Evolutionary conservation across 2,113 vertebrate genomes (phyloP).

Genomic region (Archocentrus centrarchus): DNA sequence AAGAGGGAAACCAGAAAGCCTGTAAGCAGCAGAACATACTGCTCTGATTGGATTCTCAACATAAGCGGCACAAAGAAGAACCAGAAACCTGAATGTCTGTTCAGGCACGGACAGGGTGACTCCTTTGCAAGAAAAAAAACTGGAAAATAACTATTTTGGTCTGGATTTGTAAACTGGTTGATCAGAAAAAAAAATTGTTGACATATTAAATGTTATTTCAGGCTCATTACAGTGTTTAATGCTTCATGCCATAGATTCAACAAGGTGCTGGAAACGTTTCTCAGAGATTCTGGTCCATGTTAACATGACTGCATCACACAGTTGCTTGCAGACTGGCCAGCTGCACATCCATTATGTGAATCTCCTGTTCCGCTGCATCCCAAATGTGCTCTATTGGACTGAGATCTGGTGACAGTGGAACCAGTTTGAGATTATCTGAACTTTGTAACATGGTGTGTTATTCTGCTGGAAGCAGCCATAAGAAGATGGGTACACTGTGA

Average conservation of each 20-base stretch:
- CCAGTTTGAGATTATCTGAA: too few relatives aligned
- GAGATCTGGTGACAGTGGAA: too few relatives aligned
- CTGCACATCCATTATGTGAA: too few relatives aligned
- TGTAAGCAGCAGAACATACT: conserved; percentile 13
- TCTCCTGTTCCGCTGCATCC: too few relatives aligned
- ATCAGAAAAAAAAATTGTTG: background rate
- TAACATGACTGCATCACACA: background rate
- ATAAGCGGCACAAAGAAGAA: background rate
- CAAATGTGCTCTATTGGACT: too few relatives aligned
- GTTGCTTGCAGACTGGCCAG: too few relatives aligned
- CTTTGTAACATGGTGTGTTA: too few relatives aligned
- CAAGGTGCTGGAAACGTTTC: background rate
- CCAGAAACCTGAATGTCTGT: background rate
- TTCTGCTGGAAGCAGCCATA: too few relatives aligned
- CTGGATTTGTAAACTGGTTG: background rate
- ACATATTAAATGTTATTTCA: background rate
- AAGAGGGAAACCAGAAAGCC: conserved; percentile 26
- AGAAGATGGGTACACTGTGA: background rate
- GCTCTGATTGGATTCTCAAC: background rate
- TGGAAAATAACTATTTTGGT: background rate
- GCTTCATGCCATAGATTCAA: background rate
- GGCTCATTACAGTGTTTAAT: background rate
- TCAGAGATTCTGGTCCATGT: background rate
- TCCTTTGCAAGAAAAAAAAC: background rate
- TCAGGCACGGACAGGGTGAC: background rate